Evolutionary conservation across 2,888 invertebrate genomes (phyloP), one percentile per base, ranked within the genome.

Genomic region (Ophioninae sp.): DNA sequence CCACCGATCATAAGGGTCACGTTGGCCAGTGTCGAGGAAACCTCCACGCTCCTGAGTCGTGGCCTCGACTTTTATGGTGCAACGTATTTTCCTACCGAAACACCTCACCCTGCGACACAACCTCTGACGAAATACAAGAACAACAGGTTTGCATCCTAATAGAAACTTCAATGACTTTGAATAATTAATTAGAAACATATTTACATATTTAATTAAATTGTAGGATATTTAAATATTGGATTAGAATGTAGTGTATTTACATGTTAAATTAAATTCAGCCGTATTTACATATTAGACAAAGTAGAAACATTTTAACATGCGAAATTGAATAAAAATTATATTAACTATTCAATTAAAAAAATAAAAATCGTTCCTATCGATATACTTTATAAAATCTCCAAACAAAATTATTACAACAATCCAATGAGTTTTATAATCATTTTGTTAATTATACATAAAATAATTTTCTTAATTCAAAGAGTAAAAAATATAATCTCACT

Each of bases 51-150:
- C 78, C 94, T 97, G 80, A 97, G 97, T 93, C 96, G 97, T 90
- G 97, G 97, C 0, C 94, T 97, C 81, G 97, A 97, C 93, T 97
- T 97, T 94, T 97, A 97, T 91, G 97, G 97, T 23, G 97, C 97
- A 65, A 97, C 97, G 37, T 97, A 96, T 94, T 97, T 97, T 93
- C 97, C 97, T 71, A 97, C 97, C 5, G 97, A 97, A 92, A 94
- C 96, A 85, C 95, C 96, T 44, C 94, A 95, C 81, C 95, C 95
- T 87, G 94, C 95, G 69, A 95, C 95, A 84, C 90, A 91, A 83
- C 89, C 91, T 68, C 87, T 92, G 71, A 88, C 90, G 56, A 92
- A 92, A 87, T 90, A 91, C 87, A 92, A 92, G 90, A 91, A 92
- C 89, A 92, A 91, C 90, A 92, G 93, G 93, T 92, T n/a, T n/a